These are phyloP conservation scores for Nematostella vectensis DNA, from an alignment of 92 coral and sea anemone species.

Conservation along the genomic window DNA sequence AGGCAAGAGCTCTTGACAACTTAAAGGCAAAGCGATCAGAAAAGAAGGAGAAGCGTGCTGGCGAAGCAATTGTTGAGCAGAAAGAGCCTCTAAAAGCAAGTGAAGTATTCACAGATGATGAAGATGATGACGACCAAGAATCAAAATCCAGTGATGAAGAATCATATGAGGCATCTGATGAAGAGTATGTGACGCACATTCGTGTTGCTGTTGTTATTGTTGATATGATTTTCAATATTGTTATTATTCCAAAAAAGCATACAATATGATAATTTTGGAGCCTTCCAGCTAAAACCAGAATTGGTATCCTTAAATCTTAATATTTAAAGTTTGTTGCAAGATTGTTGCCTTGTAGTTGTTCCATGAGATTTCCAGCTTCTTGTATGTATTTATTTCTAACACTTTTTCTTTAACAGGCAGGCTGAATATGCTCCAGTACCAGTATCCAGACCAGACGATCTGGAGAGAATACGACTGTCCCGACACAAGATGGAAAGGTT, in stretches of 20 bases:
- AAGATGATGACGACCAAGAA: constrained; percentile 92
- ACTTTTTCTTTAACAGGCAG: constrained; percentile 15
- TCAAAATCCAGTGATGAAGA: constrained; percentile 82
- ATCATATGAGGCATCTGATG: constrained; percentile 73
- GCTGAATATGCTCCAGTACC: constrained; percentile 48
- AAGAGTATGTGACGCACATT: constrained; percentile 80
- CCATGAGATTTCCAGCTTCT: no score
- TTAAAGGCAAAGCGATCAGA: constrained; percentile 84
- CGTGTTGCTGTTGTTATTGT: no score
- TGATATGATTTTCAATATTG: no score
- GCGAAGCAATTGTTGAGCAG: constrained; percentile 73
- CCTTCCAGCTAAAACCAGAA: no score
- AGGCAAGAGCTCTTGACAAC: constrained; percentile 92
- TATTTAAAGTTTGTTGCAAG: no score
- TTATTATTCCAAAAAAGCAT: no score
- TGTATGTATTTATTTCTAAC: no score
- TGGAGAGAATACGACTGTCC: constrained; percentile 83
- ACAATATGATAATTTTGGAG: no score
- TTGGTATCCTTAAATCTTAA: no score
- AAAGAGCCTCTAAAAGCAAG: constrained; percentile 86
- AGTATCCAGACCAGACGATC: constrained; percentile 59
- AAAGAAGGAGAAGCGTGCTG: constrained; percentile 73
- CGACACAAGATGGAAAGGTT: constrained; percentile 95
- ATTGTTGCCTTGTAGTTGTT: no score
- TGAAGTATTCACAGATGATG: constrained; percentile 96